Evolutionary conservation across 2,888 invertebrate genomes (phyloP).

Genomic region (Minunthozetes semirufus): DNA sequence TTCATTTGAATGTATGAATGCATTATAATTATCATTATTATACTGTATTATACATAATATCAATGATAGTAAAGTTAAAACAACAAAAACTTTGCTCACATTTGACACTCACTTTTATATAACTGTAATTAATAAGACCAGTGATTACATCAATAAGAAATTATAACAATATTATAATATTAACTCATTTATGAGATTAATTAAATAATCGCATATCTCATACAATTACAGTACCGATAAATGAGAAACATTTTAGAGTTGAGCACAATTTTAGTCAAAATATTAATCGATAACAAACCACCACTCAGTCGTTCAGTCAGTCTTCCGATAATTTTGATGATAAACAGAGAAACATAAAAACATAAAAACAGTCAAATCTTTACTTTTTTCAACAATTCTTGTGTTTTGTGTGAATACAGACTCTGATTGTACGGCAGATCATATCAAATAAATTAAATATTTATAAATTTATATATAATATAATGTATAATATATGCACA

Average conservation of each 20-base stretch:
- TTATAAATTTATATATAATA: neutral
- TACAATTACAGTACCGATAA: conserved; percentile 25
- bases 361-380: neutral
- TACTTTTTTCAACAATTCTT: conserved; percentile 3
- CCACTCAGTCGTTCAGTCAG: neutral
- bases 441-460: conserved; percentile 26
- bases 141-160: conserved; percentile 25
- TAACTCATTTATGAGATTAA: conserved; percentile 11
- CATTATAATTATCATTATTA: conserved; percentile 22
- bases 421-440: conserved; percentile 27
- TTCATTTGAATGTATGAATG: conserved; percentile 30
- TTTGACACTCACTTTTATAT: conserved; percentile 31
- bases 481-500: conserved; percentile 20
- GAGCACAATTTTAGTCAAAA: conserved; percentile 28
- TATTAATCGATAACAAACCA: conserved; percentile 23
- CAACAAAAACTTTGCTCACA: conserved; percentile 17
- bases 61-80: conserved; percentile 26
- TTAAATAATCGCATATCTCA: neutral
- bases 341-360: neutral
- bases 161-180: conserved; percentile 23
- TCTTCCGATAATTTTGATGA: neutral
- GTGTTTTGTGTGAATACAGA: conserved; percentile 6
- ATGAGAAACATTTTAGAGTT: conserved; percentile 3
- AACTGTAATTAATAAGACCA: conserved; percentile 33
- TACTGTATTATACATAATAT: conserved; percentile 3